Evolutionary conservation across 2,888 invertebrate genomes (phyloP).

Genomic region (Ctenicera cuprea): DNA sequence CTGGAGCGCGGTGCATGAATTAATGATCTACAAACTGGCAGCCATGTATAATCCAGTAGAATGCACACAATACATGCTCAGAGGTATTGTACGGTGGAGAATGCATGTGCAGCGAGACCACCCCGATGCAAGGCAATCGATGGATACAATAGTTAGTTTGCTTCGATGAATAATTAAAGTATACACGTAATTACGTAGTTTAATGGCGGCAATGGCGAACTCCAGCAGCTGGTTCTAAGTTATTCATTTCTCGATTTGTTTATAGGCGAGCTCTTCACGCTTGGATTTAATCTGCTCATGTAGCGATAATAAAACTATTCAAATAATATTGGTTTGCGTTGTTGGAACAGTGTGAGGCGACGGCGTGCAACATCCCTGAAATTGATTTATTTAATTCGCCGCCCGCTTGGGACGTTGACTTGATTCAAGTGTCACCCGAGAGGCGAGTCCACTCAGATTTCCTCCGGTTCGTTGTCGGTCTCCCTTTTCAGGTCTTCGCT

Average conservation of each 20-base stretch:
- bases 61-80: conserved; percentile 67
- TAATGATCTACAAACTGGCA: conserved; percentile 66
- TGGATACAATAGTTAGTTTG: conserved; percentile 68
- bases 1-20: conserved; percentile 64
- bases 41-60: conserved; percentile 66
- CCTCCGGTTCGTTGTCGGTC: conserved; percentile 44
- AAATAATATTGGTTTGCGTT: conserved; percentile 47
- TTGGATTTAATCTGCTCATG: conserved; percentile 50
- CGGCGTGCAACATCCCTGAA: conserved; percentile 55
- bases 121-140: conserved; percentile 68
- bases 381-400: conserved; percentile 60
- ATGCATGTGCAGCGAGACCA: conserved; percentile 66
- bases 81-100: conserved; percentile 67
- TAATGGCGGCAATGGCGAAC: conserved; percentile 54
- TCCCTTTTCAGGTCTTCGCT: conserved; percentile 38
- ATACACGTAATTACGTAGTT: conserved; percentile 65
- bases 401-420: conserved; percentile 58
- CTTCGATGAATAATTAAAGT: conserved; percentile 67
- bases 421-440: conserved; percentile 54
- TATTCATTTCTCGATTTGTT: conserved; percentile 49
- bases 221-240: conserved; percentile 39
- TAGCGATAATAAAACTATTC: conserved; percentile 52
- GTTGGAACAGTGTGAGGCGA: conserved; percentile 48
- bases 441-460: conserved; percentile 50
- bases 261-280: conserved; percentile 43